Evolutionary conservation across 2,797 vertebrate genomes (phyloP), one percentile per base, ranked within the genome.

Genomic region (Tinamus major): DNA sequence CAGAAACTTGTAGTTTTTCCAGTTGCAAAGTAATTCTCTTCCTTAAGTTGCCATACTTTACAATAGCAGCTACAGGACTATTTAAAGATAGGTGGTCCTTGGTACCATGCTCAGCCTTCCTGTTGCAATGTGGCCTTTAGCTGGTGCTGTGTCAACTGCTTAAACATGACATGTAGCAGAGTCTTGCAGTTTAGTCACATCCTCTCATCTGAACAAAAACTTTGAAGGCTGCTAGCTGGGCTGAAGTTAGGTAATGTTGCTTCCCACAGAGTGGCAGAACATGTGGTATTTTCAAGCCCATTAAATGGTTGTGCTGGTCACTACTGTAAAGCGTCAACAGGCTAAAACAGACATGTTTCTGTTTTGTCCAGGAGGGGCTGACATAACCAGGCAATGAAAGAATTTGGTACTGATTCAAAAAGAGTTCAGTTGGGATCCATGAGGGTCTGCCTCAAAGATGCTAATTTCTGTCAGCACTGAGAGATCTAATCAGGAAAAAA

Each of bases 341-440:
- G 5, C 19, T 51, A 75, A 90, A 84, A 21, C 10, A 12, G 2
- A 2, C 79, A 55, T 51, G 33, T 39, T 2, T 76, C 5, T 48
- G 7, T 5, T 74, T 5, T 3, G 63, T 7, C 17, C 0, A 0
- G 18, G 4, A 70, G 21, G 2, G 4, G 5, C 3, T 37, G 20
- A 63, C 2, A 48, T 79, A 69, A 13, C 7, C 2, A 56, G 15
- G 8, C 37, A 68, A 48, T 8, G 21, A 6, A 55, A 6, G 26
- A 13, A 46, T 69, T 79, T 86, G 27, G 4, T 5, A 37, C 13
- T 79, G 8, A 29, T 70, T 68, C 75, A 10, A 77, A 70, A 35
- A 67, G 3, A 67, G 13, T 39, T 74, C 63, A 20, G 19, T 46
- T 46, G 12, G 86, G 5, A 5, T 8, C 9, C 17, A 17, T 41